These are phyloP conservation scores for Melanotaenia pygmaea DNA, from an alignment of 2,797 vertebrate genomes.

Conservation along the genomic window DNA sequence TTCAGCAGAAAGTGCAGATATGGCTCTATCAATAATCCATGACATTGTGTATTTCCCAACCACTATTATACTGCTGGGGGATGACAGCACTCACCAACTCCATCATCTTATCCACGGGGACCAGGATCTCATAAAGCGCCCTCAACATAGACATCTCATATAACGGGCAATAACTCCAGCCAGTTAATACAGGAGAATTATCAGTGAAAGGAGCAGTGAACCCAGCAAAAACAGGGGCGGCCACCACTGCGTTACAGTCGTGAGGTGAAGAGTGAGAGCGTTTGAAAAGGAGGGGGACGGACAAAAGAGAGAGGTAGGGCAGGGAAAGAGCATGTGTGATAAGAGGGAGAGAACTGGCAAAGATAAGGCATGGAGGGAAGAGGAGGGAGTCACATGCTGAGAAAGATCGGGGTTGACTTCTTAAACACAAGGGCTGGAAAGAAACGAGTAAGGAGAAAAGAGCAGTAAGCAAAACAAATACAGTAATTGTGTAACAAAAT, in stretches of 20 bases:
- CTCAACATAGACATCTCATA: slow-evolving; percentile 92
- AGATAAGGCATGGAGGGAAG: slow-evolving; percentile 8
- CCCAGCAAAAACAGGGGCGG: slow-evolving; percentile 67
- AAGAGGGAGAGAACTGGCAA: not conserved
- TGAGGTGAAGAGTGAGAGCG: slow-evolving; percentile 23
- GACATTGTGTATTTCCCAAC: slow-evolving; percentile 92
- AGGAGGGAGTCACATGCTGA: slow-evolving; percentile 22
- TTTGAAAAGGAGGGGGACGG: slow-evolving; percentile 25
- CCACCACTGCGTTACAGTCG: slow-evolving; percentile 55
- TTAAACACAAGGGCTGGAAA: slow-evolving; percentile 33
- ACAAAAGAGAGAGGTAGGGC: slow-evolving; percentile 12
- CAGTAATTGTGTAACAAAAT: slow-evolving; percentile 59
- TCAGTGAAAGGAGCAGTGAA: slow-evolving; percentile 82
- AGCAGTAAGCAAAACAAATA: slow-evolving; percentile 44
- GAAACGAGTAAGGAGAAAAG: slow-evolving; percentile 20
- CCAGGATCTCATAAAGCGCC: slow-evolving; percentile 95
- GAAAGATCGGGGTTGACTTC: slow-evolving; percentile 22
- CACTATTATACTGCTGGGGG: slow-evolving; percentile 89
- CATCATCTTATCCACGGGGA: slow-evolving; percentile 91
- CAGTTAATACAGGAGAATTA: slow-evolving; percentile 88
- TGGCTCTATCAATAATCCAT: slow-evolving; percentile 94
- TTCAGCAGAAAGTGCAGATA: slow-evolving; percentile 91
- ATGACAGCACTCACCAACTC: slow-evolving; percentile 90
- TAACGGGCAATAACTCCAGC: slow-evolving; percentile 92
- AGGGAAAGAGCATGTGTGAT: not conserved